Conservation (phyloP, 2,888 invertebrate species). For the Drosophila planitibia region DNA sequence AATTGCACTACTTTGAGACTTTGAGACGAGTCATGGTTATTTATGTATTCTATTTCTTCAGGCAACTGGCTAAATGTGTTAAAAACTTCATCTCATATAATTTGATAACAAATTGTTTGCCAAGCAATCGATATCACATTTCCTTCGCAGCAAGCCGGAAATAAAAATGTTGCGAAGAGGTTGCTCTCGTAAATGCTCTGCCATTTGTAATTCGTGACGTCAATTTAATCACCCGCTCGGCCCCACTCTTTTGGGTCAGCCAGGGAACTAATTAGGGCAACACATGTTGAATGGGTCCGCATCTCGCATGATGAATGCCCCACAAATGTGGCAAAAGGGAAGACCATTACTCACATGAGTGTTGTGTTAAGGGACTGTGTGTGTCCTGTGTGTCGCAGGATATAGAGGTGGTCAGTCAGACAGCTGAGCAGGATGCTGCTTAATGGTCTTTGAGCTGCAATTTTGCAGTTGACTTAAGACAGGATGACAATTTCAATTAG, state of each 20-base stretch:
- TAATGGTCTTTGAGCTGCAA: conserved; percentile 20
- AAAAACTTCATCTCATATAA: not conserved
- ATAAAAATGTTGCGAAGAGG: conserved; percentile 32
- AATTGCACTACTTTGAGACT: not conserved
- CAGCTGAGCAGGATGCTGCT: conserved; percentile 22
- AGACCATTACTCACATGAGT: conserved; percentile 63
- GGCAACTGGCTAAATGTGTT: not conserved
- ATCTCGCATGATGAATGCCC: conserved; percentile 61
- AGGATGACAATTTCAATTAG: conserved; percentile 31
- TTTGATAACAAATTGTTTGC: conserved; percentile 10
- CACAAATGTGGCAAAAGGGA: conserved; percentile 53
- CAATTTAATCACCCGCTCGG: conserved; percentile 57
- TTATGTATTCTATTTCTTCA: not conserved
- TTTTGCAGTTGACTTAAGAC: conserved; percentile 19
- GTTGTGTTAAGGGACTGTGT: conserved; percentile 14
- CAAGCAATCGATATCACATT: conserved; percentile 47
- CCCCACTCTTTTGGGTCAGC: not conserved
- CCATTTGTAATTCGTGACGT: conserved; percentile 42
- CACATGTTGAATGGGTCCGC: conserved; percentile 62
- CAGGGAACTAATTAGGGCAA: conserved; percentile 64
- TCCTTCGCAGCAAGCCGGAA: conserved; percentile 16
- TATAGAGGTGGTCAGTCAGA: conserved; percentile 17
- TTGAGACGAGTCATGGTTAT: not conserved
- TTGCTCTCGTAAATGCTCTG: conserved; percentile 44
- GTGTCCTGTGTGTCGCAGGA: conserved; percentile 11